Percentiles rank a stretch among this genome's conserved stretches.
These are phyloP conservation scores for Selene dorsalis DNA, from an alignment of 2,797 vertebrate species.

Conservation along the genomic window DNA sequence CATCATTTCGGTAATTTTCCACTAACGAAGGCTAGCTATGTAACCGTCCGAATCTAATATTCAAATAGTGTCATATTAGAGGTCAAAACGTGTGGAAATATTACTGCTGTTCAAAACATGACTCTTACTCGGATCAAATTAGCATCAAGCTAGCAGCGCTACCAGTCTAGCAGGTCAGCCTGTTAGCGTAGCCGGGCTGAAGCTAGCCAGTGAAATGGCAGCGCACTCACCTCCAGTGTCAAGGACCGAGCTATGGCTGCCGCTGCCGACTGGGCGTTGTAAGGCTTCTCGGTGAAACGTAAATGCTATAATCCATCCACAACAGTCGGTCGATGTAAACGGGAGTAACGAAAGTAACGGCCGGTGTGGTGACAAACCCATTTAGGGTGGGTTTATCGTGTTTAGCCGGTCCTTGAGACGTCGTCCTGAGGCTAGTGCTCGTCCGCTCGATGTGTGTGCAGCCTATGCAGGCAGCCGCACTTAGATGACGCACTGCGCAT, in stretches of 20 bases:
- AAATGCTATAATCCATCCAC: constrained; percentile 80
- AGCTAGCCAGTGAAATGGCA: constrained; percentile 68
- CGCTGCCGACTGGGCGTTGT: constrained; percentile 69
- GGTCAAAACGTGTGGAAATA: background rate
- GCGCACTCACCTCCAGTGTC: constrained; percentile 77
- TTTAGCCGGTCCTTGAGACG: background rate
- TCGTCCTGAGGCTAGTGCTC: background rate
- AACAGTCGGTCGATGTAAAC: constrained; percentile 31
- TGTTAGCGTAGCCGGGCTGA: constrained; percentile 14
- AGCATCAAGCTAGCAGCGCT: constrained; percentile 13
- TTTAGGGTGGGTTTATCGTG: constrained; percentile 61
- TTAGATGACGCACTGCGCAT: constrained; percentile 53
- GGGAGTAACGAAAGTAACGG: constrained; percentile 30
- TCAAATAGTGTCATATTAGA: rapidly evolving
- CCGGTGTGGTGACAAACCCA: constrained; percentile 69
- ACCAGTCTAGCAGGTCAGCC: constrained; percentile 24
- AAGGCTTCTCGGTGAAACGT: constrained; percentile 63
- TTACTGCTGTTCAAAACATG: background rate
- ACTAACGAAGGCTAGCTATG: background rate
- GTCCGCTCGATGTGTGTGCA: constrained; percentile 14
- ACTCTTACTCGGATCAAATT: background rate
- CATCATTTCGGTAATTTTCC: constrained; percentile 13
- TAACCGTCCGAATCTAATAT: background rate
- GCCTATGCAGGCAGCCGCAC: constrained; percentile 60
- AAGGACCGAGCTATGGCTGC: constrained; percentile 74